phyloP scores from a whole-genome alignment of 2,113 vertebrate genomes.

The Platichthys flesus region DNA sequence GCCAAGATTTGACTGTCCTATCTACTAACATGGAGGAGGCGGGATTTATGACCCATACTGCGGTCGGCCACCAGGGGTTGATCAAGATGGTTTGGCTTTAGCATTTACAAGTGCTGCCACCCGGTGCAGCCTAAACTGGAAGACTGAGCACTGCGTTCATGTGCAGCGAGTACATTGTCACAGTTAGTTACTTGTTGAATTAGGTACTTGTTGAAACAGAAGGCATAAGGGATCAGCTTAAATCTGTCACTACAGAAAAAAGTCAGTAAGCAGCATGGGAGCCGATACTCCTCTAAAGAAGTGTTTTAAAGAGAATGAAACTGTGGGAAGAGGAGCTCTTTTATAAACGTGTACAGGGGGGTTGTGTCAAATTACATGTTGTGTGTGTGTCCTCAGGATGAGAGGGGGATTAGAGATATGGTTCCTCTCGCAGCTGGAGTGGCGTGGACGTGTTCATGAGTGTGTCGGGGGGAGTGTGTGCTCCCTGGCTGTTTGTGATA shows the following conservation, averaged over 20 bases:
- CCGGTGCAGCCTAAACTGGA: background rate
- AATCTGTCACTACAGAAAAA: conserved; percentile 16
- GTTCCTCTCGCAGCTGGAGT: conserved; percentile 39
- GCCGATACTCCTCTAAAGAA: conserved; percentile 11
- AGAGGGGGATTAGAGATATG: conserved; percentile 60
- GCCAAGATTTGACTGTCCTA: too few species aligned
- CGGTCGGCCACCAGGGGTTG: too few species aligned
- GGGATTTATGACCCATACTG: too few species aligned
- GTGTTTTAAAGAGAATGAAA: conserved; percentile 43
- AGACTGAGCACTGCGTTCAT: conserved; percentile 8
- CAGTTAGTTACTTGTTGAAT: conserved; percentile 19
- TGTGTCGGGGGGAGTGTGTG: conserved; percentile 3
- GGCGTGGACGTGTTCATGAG: conserved; percentile 52
- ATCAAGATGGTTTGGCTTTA: too few species aligned
- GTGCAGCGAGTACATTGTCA: background rate
- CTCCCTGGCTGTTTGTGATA: conserved; percentile 61
- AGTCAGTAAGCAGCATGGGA: conserved; percentile 9
- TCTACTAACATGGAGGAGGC: too few species aligned
- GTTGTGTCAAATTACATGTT: conserved; percentile 47
- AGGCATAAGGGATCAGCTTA: conserved; percentile 2
- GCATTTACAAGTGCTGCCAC: background rate
- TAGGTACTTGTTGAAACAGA: conserved; percentile 37
- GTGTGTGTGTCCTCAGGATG: conserved; percentile 46
- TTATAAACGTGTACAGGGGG: conserved; percentile 30
- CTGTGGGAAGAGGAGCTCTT: conserved; percentile 15